Evolutionary conservation across 1,140 invertebrate species (phyloP).

Genomic region (Apolygus lucorum): DNA sequence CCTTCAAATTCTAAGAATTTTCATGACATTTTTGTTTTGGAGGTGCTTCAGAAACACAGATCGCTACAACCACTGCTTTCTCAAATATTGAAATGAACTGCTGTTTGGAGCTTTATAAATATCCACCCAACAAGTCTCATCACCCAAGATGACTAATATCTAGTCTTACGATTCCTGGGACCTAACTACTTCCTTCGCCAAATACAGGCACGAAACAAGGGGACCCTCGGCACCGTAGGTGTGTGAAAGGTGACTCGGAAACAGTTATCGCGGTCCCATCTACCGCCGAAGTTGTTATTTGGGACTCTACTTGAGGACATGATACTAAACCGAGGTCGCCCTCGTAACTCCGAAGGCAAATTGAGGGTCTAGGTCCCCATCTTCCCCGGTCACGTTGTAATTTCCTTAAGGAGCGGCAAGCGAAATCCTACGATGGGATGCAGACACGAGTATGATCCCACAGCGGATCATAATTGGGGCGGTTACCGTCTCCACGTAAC

Average conservation of each 20-base stretch:
- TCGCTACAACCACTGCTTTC: no score
- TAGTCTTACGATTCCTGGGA: no score
- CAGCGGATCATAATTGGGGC: constrained; percentile 7
- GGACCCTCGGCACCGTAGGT: neutral
- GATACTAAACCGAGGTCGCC: neutral
- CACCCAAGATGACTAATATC: no score
- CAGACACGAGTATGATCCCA: neutral
- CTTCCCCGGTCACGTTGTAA: constrained; percentile 7
- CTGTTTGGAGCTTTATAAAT: no score
- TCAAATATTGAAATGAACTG: no score
- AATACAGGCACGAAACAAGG: no score
- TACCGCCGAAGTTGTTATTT: neutral
- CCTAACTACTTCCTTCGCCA: no score
- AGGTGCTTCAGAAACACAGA: no score
- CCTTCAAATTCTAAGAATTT: no score
- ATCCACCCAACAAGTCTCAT: no score
- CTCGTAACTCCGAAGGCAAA: constrained; percentile 6
- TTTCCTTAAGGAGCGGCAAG: neutral
- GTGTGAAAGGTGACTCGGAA: neutral
- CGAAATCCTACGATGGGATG: neutral
- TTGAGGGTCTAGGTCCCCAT: constrained; percentile 12
- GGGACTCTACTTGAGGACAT: neutral
- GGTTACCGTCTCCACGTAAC: neutral
- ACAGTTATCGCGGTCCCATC: constrained; percentile 5
- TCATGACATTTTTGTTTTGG: no score